Evolutionary conservation across 2,888 invertebrate genomes (phyloP).

Genomic region (Drosophila monieri): DNA sequence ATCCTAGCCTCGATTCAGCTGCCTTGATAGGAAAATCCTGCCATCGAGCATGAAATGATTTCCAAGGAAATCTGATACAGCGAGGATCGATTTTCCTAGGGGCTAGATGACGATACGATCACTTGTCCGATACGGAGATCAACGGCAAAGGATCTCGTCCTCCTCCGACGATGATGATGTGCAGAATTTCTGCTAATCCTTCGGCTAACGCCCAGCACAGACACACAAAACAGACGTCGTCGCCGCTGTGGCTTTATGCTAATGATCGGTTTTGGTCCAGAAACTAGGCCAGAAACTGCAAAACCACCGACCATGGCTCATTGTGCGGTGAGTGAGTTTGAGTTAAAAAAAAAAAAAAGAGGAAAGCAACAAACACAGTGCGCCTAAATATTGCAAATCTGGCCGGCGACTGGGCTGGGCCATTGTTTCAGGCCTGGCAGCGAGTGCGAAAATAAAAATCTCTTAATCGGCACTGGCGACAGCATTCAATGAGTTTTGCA

Average conservation of each 20-base stretch:
- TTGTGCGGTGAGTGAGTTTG: slow-evolving; percentile 68
- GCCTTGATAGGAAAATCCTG: slow-evolving; percentile 68
- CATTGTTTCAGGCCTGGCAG: slow-evolving; percentile 60
- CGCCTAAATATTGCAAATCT: slow-evolving; percentile 73
- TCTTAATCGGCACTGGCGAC: slow-evolving; percentile 81
- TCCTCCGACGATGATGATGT: slow-evolving; percentile 69
- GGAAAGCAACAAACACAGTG: slow-evolving; percentile 10
- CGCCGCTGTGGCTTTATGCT: slow-evolving; percentile 79
- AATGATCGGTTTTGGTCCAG: slow-evolving; percentile 70
- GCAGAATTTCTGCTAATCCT: slow-evolving; percentile 73
- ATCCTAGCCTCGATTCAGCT: slow-evolving; percentile 41
- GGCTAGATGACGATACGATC: slow-evolving; percentile 54
- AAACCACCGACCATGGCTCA: slow-evolving; percentile 74
- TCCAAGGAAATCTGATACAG: slow-evolving; percentile 65
- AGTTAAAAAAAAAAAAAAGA: slow-evolving; percentile 56
- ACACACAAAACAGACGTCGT: slow-evolving; percentile 49
- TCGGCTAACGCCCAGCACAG: slow-evolving; percentile 67
- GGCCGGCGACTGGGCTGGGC: slow-evolving; percentile 58
- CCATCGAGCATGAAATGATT: slow-evolving; percentile 51
- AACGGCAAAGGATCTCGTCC: slow-evolving; percentile 46
- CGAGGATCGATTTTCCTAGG: slow-evolving; percentile 47
- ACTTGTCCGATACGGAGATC: slow-evolving; percentile 73
- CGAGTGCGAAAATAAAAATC: slow-evolving; percentile 77
- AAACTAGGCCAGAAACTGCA: slow-evolving; percentile 64
- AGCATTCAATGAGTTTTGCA: slow-evolving; percentile 45